phyloP scores from a whole-genome alignment of 2,888 invertebrate genomes.

The Calameuta pallipes region DNA sequence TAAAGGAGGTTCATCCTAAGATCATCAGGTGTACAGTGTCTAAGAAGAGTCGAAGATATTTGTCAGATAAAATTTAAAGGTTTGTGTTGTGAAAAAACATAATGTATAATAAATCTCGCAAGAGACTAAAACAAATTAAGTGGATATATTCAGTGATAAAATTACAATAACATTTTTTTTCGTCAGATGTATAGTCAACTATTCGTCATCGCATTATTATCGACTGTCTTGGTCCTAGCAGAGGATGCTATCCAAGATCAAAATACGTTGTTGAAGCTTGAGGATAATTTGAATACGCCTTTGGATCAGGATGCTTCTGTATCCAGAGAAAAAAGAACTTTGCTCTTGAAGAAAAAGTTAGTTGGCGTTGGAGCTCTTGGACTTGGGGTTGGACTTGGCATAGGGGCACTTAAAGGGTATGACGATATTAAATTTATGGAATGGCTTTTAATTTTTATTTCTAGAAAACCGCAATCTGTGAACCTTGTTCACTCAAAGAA shows the following conservation, averaged over 20 bases:
- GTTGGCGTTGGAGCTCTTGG: constrained; percentile 19
- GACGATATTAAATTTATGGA: not conserved
- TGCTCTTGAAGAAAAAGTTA: constrained; percentile 19
- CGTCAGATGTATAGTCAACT: constrained; percentile 35
- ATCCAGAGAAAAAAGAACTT: constrained; percentile 16
- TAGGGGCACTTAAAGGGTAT: constrained; percentile 18
- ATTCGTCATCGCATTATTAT: constrained; percentile 29
- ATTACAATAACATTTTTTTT: constrained; percentile 11
- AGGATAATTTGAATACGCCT: constrained; percentile 1
- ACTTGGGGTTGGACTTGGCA: constrained; percentile 17
- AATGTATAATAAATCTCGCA: not conserved
- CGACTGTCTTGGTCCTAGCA: constrained; percentile 23
- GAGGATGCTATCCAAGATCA: constrained; percentile 9
- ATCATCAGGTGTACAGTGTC: constrained; percentile 30
- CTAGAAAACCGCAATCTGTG: not conserved
- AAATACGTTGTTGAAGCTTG: not conserved
- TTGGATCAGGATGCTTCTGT: constrained; percentile 1
- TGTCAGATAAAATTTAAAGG: not conserved
- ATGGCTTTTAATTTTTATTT: not conserved
- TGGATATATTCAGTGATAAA: constrained; percentile 7
- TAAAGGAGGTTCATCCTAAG: constrained; percentile 26
- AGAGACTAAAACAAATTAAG: not conserved
- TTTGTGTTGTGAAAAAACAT: not conserved
- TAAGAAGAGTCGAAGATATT: not conserved
- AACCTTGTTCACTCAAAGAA: not conserved